These are phyloP conservation scores for Sebastes kiyomatsui DNA, from an alignment of 2,797 vertebrate genomes.

Conservation along the genomic window DNA sequence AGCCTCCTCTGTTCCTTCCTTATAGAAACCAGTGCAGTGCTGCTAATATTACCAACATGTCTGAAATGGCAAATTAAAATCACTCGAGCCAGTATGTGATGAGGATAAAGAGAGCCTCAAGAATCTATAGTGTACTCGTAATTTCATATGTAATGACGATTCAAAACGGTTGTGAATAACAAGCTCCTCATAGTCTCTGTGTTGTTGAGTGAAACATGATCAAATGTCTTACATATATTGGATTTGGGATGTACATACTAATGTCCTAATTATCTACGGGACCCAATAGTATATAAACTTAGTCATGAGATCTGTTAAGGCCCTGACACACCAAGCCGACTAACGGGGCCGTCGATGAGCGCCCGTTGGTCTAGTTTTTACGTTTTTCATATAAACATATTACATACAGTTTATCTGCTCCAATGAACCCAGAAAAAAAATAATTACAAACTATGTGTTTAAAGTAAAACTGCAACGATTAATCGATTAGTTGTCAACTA, in stretches of 20 bases:
- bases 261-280: background rate
- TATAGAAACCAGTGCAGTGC: background rate
- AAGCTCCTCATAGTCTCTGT: background rate
- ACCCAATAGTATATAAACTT: background rate
- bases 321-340: too few relatives aligned
- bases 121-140: background rate
- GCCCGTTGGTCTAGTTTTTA: background rate
- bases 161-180: background rate
- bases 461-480: too few relatives aligned
- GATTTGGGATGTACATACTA: background rate
- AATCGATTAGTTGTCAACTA: too few relatives aligned
- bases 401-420: too few relatives aligned
- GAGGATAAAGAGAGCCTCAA: background rate
- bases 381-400: too few relatives aligned
- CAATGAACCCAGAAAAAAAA: too few relatives aligned
- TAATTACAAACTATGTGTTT: too few relatives aligned
- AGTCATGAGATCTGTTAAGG: too few relatives aligned
- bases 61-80: conserved; percentile 7
- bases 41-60: conserved; percentile 27
- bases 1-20: background rate
- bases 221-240: background rate
- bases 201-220: background rate
- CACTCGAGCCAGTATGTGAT: background rate
- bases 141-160: background rate
- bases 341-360: too few relatives aligned